Percentiles rank a stretch among this genome's conserved stretches.
Evolutionary conservation across 1,140 invertebrate genomes (phyloP).

Genomic region (Halesus radiatus): DNA sequence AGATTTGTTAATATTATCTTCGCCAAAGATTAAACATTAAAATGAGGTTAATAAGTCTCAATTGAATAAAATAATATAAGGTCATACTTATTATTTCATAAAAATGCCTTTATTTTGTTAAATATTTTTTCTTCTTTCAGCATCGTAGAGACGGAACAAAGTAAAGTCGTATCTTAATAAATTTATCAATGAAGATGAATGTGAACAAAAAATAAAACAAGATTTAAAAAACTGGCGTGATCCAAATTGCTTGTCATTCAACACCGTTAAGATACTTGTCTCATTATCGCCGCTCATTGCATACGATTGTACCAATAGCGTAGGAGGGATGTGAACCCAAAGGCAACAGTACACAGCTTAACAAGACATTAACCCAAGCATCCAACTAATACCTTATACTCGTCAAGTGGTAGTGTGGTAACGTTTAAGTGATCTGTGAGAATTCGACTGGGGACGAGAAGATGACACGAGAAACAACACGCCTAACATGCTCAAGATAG

Average conservation of each 20-base stretch:
- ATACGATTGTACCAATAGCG: constrained; percentile 22
- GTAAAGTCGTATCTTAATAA: no score
- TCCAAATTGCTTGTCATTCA: constrained; percentile 29
- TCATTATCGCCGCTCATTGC: constrained; percentile 35
- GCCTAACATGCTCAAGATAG: no score
- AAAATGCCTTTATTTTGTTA: no score
- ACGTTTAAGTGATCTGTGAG: background rate
- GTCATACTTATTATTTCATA: no score
- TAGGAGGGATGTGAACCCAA: constrained; percentile 15
- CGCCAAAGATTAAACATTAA: no score
- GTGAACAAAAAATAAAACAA: no score
- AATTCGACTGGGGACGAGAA: background rate
- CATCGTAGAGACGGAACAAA: no score
- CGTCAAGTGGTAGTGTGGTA: background rate
- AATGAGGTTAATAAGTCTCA: no score
- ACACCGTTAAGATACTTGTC: constrained; percentile 32
- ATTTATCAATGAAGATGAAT: no score
- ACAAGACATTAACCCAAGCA: constrained; percentile 33
- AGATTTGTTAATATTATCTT: no score
- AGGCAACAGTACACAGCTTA: background rate
- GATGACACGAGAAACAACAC: background rate
- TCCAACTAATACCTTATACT: background rate
- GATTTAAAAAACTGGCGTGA: constrained; percentile 5
- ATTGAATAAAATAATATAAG: no score
- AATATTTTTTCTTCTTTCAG: no score